These are phyloP conservation scores for Sceloporus tristichus DNA, from an alignment of 2,113 vertebrate species.

Conservation along the genomic window DNA sequence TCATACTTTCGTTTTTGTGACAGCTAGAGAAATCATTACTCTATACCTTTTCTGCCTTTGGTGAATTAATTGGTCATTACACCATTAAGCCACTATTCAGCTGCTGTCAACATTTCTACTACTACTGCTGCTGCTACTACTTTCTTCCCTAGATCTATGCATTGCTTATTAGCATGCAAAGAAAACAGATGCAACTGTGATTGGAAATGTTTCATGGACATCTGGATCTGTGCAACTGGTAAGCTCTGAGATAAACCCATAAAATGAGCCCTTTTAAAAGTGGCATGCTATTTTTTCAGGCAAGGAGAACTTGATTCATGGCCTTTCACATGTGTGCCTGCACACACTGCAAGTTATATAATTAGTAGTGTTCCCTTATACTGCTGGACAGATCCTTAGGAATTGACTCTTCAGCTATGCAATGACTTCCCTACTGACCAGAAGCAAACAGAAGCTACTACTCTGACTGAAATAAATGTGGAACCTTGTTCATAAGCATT, in stretches of 20 bases:
- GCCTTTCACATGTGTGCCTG: background rate
- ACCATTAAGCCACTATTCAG: background rate
- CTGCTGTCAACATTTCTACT: background rate
- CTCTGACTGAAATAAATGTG: background rate
- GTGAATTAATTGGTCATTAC: background rate
- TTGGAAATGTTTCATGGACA: constrained; percentile 36
- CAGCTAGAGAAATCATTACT: background rate
- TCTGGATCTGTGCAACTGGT: constrained; percentile 5
- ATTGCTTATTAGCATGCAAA: constrained; percentile 39
- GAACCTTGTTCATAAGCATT: background rate
- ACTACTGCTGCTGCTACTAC: background rate
- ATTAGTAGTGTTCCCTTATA: background rate
- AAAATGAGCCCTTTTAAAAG: background rate
- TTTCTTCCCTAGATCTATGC: constrained; percentile 43
- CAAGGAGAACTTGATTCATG: background rate
- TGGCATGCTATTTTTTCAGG: constrained; percentile 13
- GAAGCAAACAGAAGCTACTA: background rate
- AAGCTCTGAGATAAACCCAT: constrained; percentile 1
- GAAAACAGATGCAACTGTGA: constrained; percentile 39
- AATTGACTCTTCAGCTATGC: background rate
- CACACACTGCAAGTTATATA: background rate
- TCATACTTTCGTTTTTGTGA: background rate
- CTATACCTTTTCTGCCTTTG: background rate
- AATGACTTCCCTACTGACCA: background rate
- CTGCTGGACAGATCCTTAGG: background rate